These are phyloP conservation scores for Rhinella marina DNA, from an alignment of 2,797 vertebrate genomes.

Conservation along the genomic window DNA sequence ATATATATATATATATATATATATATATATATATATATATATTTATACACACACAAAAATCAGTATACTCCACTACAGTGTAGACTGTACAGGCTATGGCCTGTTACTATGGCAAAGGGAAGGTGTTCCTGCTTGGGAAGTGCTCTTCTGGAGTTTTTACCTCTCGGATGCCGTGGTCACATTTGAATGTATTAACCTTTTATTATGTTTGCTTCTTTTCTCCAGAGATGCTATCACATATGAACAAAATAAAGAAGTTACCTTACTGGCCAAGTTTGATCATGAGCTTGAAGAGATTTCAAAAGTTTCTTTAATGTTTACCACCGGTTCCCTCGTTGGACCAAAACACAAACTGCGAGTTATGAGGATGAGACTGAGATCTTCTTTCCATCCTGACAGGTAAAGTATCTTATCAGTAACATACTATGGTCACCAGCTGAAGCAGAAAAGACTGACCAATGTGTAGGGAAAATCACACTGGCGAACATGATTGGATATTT, in stretches of 20 bases:
- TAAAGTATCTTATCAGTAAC: slow-evolving; percentile 54
- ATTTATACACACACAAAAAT: too few species aligned
- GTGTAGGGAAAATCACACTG: neutral
- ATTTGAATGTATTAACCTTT: too few species aligned
- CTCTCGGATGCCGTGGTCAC: too few species aligned
- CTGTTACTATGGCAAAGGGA: too few species aligned
- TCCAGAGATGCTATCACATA: slow-evolving; percentile 71
- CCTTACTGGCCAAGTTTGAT: slow-evolving; percentile 73
- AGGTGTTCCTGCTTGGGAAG: too few species aligned
- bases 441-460: neutral
- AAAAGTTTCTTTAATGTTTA: slow-evolving; percentile 73
- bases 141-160: too few species aligned
- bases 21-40: too few species aligned
- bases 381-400: slow-evolving; percentile 74
- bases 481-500: neutral
- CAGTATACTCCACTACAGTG: too few species aligned
- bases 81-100: too few species aligned
- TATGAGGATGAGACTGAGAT: slow-evolving; percentile 73
- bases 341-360: slow-evolving; percentile 69
- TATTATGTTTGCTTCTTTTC: slow-evolving; percentile 51
- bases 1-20: too few species aligned
- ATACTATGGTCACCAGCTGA: neutral
- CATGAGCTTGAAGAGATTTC: slow-evolving; percentile 70
- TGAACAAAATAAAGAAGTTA: slow-evolving; percentile 70
- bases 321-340: slow-evolving; percentile 64